A percentile compares a stretch with the other conserved stretches of the same genome.
These are phyloP conservation scores for Hipposideros armiger DNA, from an alignment of 2,113 vertebrate genomes.

Conservation along the genomic window DNA sequence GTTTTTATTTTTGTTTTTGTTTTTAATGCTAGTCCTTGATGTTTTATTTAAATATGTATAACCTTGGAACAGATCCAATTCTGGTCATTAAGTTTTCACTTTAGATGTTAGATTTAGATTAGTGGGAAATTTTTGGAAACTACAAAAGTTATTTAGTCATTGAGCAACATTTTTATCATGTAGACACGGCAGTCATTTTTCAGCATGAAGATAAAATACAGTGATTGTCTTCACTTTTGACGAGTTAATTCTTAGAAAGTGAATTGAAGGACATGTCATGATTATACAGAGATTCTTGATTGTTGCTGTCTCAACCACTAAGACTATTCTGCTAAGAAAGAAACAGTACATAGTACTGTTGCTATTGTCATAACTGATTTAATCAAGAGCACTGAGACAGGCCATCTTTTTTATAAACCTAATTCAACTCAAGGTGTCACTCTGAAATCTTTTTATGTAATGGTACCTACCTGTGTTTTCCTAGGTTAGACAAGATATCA, in stretches of 20 bases:
- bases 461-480: not conserved
- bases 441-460: constrained; percentile 24
- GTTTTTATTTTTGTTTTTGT: not conserved
- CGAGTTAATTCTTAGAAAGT: constrained; percentile 58
- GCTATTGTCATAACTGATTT: not conserved
- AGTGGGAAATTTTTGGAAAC: constrained; percentile 6
- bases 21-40: constrained; percentile 54
- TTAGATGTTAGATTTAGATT: constrained; percentile 28
- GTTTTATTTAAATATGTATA: not conserved
- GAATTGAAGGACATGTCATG: not conserved
- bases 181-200: constrained; percentile 20
- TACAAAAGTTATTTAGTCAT: not conserved
- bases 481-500: not conserved
- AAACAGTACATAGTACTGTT: not conserved
- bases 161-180: constrained; percentile 23
- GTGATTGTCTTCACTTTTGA: constrained; percentile 25
- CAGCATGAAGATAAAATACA: constrained; percentile 2
- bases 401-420: constrained; percentile 13
- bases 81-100: constrained; percentile 38
- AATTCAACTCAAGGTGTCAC: not conserved
- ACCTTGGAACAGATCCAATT: not conserved
- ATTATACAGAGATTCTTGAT: not conserved
- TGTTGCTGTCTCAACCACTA: not conserved
- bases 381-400: not conserved
- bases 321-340: constrained; percentile 3